Conservation (phyloP, 2,888 invertebrate species). For the Tipula confusa region DNA sequence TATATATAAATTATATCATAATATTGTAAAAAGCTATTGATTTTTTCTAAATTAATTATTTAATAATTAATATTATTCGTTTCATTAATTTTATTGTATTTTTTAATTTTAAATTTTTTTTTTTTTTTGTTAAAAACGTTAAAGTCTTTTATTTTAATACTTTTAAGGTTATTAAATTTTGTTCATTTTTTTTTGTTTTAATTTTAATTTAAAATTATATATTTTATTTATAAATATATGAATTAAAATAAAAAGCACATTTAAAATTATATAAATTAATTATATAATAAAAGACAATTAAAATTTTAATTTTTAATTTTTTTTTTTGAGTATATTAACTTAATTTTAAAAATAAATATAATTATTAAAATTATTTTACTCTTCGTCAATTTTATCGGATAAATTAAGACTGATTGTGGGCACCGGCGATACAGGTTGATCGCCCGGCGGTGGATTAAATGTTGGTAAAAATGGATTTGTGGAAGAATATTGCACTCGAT, state of each 20-base stretch:
- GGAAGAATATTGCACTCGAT: conserved; percentile 50
- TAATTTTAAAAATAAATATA: conserved; percentile 3
- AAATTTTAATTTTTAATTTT: not conserved
- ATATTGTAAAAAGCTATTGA: conserved; percentile 14
- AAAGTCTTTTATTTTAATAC: conserved; percentile 25
- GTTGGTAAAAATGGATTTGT: conserved; percentile 51
- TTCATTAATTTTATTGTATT: not conserved
- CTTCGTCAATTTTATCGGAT: conserved; percentile 48
- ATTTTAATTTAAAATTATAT: not conserved
- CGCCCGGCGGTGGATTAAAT: conserved; percentile 44
- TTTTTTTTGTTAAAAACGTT: not conserved
- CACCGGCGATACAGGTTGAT: conserved; percentile 33
- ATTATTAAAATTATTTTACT: conserved; percentile 38
- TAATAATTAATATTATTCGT: not conserved
- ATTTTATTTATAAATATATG: not conserved
- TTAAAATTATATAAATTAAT: conserved; percentile 1
- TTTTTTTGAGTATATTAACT: not conserved
- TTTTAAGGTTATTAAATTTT: not conserved
- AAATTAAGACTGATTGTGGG: conserved; percentile 37
- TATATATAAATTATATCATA: not conserved
- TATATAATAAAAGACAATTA: conserved; percentile 8
- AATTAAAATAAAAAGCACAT: conserved; percentile 27
- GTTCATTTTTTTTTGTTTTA: not conserved
- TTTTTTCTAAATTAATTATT: not conserved
- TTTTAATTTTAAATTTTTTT: not conserved